Percentiles rank a stretch among this genome's conserved stretches.
Conservation (phyloP, 64 coral and sea anemone genomes). For the Montipora cactus region DNA sequence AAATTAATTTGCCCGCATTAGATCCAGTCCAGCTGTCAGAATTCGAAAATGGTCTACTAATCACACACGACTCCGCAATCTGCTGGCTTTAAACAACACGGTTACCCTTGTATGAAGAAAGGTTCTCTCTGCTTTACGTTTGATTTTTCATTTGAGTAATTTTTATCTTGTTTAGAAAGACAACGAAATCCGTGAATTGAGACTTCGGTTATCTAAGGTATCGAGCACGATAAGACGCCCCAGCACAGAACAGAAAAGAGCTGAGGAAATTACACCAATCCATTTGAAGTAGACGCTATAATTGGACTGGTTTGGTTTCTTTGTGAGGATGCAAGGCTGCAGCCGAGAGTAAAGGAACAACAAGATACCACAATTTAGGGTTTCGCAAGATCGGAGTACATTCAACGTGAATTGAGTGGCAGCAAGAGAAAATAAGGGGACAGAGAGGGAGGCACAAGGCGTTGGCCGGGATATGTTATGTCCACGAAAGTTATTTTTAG, state of each 20-base stretch:
- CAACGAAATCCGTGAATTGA: slow-evolving; percentile 54
- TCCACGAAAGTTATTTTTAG: too few species aligned
- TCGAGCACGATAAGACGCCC: background rate
- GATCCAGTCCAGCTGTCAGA: too few species aligned
- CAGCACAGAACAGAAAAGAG: background rate
- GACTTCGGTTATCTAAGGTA: slow-evolving; percentile 17
- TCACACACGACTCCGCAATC: too few species aligned
- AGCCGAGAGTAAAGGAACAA: background rate
- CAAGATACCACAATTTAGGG: background rate
- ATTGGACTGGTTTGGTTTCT: background rate
- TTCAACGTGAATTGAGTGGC: too few species aligned
- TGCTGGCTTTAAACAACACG: too few species aligned
- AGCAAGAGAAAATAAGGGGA: too few species aligned
- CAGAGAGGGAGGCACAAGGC: too few species aligned
- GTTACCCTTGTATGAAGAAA: too few species aligned
- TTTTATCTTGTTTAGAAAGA: slow-evolving; percentile 34
- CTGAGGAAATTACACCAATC: background rate
- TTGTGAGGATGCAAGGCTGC: background rate
- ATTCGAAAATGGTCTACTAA: too few species aligned
- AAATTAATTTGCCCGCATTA: too few species aligned
- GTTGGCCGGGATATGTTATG: too few species aligned
- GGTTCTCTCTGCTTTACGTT: background rate
- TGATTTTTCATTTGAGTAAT: background rate
- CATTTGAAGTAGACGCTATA: background rate
- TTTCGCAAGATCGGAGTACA: background rate